phyloP scores from a whole-genome alignment of 2,113 vertebrate species.

The Elachura formosa region DNA sequence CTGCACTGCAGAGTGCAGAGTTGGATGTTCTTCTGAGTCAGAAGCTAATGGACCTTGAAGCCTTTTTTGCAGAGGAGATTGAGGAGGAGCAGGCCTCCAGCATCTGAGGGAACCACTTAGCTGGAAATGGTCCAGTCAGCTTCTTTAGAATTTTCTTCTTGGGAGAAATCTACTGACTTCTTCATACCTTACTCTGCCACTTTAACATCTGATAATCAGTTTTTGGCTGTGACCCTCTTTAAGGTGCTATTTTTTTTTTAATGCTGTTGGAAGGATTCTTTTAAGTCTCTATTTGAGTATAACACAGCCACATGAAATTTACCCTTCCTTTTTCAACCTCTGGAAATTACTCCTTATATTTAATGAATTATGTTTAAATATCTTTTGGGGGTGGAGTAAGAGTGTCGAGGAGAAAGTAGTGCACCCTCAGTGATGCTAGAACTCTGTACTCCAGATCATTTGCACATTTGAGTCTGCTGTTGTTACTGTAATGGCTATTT shows the following conservation, averaged over 20 bases:
- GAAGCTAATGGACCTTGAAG: conserved; percentile 88
- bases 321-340: conserved; percentile 26
- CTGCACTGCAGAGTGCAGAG: conserved; percentile 77
- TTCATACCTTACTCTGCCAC: background rate
- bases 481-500: conserved; percentile 64
- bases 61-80: conserved; percentile 82
- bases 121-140: background rate
- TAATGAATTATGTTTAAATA: conserved; percentile 1
- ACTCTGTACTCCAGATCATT: conserved; percentile 50
- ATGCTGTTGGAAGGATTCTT: conserved; percentile 35
- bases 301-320: conserved; percentile 36
- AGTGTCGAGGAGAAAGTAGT: background rate
- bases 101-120: conserved; percentile 21
- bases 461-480: conserved; percentile 62
- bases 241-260: conserved; percentile 3
- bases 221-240: conserved; percentile 20
- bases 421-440: conserved; percentile 50
- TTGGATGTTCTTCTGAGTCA: conserved; percentile 87
- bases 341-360: background rate
- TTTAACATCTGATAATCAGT: background rate
- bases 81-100: conserved; percentile 64
- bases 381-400: background rate
- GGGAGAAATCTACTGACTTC: background rate
- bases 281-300: conserved; percentile 45
- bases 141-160: background rate